phyloP scores from a whole-genome alignment of 1,140 invertebrate species.

The Acromyrmex charruanus region DNA sequence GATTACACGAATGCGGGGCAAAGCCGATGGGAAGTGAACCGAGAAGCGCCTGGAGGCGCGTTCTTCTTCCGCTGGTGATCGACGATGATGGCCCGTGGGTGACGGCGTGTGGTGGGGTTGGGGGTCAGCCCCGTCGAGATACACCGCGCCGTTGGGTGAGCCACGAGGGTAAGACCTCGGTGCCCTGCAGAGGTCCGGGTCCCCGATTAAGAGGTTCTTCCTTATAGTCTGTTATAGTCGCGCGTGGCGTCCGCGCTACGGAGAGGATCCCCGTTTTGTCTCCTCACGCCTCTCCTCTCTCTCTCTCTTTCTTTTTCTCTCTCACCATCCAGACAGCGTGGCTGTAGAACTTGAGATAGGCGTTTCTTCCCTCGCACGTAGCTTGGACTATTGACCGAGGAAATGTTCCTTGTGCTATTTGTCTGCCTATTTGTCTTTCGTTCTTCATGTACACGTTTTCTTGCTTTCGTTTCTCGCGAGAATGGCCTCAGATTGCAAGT shows the following conservation, averaged over 20 bases:
- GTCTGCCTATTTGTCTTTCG: slow-evolving; percentile 22
- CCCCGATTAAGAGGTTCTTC: slow-evolving; percentile 82
- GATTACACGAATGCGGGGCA: slow-evolving; percentile 62
- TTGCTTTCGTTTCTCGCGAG: not conserved
- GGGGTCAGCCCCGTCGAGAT: slow-evolving; percentile 77
- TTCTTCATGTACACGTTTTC: not conserved
- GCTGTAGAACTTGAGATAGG: slow-evolving; percentile 73
- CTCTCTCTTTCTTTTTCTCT: not conserved
- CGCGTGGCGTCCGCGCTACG: slow-evolving; percentile 56
- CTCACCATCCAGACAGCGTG: slow-evolving; percentile 77
- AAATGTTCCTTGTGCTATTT: not conserved
- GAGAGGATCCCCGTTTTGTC: slow-evolving; percentile 59
- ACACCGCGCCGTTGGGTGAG: slow-evolving; percentile 71
- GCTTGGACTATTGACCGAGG: slow-evolving; percentile 42
- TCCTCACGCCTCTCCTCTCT: slow-evolving; percentile 35
- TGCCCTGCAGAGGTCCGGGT: slow-evolving; percentile 81
- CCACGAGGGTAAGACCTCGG: slow-evolving; percentile 77
- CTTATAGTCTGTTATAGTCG: slow-evolving; percentile 79
- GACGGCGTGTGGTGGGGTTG: slow-evolving; percentile 63
- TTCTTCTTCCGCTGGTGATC: slow-evolving; percentile 64
- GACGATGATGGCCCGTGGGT: slow-evolving; percentile 63
- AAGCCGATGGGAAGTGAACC: slow-evolving; percentile 61
- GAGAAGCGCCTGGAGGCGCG: slow-evolving; percentile 48
- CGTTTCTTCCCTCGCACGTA: slow-evolving; percentile 33
- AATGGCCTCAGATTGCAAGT: not conserved